Evolutionary conservation across 2,888 invertebrate genomes (phyloP), one percentile per base, ranked within the genome.

Genomic region (Mongoloraphidia duomilia): DNA sequence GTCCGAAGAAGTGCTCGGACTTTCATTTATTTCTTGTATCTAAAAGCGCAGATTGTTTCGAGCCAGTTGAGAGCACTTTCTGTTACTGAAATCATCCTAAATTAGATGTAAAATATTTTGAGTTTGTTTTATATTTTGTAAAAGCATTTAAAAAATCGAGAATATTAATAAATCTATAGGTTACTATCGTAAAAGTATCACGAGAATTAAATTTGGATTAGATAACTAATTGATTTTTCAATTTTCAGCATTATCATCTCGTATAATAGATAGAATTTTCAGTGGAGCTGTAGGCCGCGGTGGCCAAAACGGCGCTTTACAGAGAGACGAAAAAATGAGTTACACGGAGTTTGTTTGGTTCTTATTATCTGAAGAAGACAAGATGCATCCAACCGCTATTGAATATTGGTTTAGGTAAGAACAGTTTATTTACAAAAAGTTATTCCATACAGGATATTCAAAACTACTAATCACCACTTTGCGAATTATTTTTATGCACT

Each of bases 261-360:
- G 92, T 45, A 92, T 98, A 71, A 93, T 98, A 56, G 96, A 97
- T 63, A 79, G 98, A 52, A 95, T 98, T 65, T 92, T 98, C 67
- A 91, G 91, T 33, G 95, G 96, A 11, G 95, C 96, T 58, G 96
- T 98, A 50, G 92, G 93, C 1, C 79, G 92, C 59, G 88, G 86
- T 53, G 88, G 86, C 53, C 78, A 76, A 62, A 75, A 72, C 62
- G 70, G 68, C 54, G 63, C 66, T 54, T 65, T 66, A 41, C 74
- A 74, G 61, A 61, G 69, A 0, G 81, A 82, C 58, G 79, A 82
- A 17, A 82, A 88, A 61, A 95, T 98, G 92, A 92, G 92, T 40
- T 97, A 98, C 68, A 89, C 91, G 1, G 98, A 99, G 69, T 99
- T 98, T 70, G 97, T 98, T 6, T 97, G 97, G 93, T 99, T 98